Conservation (phyloP, 2,797 vertebrate species). For the Acropternis orthonyx region DNA sequence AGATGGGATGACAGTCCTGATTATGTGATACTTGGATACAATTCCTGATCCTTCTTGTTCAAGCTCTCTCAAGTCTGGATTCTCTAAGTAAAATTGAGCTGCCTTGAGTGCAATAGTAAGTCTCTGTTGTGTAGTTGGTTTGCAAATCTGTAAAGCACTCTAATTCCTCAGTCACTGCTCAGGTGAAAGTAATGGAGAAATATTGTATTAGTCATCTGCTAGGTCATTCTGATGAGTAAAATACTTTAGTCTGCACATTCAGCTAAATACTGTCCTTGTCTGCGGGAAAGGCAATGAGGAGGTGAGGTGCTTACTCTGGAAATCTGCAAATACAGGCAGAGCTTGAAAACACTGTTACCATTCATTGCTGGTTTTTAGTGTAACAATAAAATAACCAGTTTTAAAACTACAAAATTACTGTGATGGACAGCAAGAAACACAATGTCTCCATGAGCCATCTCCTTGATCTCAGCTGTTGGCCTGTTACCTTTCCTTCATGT, state of each 20-base stretch:
- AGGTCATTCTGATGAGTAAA: background rate
- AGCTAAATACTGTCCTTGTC: background rate
- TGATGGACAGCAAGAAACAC: background rate
- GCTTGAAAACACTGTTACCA: background rate
- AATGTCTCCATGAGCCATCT: background rate
- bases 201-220: background rate
- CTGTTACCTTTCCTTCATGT: background rate
- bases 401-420: background rate
- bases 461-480: background rate
- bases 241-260: background rate
- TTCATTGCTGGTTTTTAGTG: background rate
- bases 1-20: background rate
- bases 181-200: background rate
- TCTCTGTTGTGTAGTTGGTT: accelerated
- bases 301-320: background rate
- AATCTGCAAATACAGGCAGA: background rate
- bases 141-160: background rate
- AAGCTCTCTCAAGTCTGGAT: background rate
- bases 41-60: background rate
- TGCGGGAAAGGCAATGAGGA: background rate
- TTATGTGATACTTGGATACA: background rate
- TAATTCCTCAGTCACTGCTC: background rate
- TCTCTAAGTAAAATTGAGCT: background rate
- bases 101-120: background rate
- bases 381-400: background rate